A percentile compares a stretch with the other conserved stretches of the same genome.
phyloP scores from a whole-genome alignment of 2,113 vertebrate genomes.

The Albula glossodonta region DNA sequence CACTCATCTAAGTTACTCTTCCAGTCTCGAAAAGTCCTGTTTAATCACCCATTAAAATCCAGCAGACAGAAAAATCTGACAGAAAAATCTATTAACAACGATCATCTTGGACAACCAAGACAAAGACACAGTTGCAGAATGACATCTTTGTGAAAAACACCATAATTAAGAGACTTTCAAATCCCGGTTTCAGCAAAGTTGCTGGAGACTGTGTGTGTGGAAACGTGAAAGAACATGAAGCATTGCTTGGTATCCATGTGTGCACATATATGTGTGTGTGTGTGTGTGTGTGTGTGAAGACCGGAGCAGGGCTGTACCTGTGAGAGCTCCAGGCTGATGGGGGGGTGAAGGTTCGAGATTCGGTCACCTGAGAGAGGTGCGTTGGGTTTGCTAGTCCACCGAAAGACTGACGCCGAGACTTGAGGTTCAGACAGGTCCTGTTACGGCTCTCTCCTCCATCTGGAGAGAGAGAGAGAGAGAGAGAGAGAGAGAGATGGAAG shows the following conservation, averaged over 20 bases:
- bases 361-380: constrained; percentile 62
- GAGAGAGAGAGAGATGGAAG: background rate
- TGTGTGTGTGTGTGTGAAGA: background rate
- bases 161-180: constrained; percentile 28
- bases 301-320: constrained; percentile 54
- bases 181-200: constrained; percentile 45
- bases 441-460: constrained; percentile 71
- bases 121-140: background rate
- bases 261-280: background rate
- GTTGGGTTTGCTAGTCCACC: constrained; percentile 56
- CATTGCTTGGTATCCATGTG: background rate
- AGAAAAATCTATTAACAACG: background rate
- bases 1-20: background rate
- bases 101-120: background rate
- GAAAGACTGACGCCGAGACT: constrained; percentile 46
- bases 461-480: constrained; percentile 30
- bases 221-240: background rate
- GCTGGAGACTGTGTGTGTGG: background rate
- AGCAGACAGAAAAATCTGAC: background rate
- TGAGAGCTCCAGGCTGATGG: background rate
- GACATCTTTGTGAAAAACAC: background rate
- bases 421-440: constrained; percentile 61
- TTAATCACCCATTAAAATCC: background rate
- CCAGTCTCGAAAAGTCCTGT: background rate
- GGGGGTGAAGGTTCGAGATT: constrained; percentile 44